Evolutionary conservation across 1,140 invertebrate genomes (phyloP).

Genomic region (Ruditapes philippinarum): DNA sequence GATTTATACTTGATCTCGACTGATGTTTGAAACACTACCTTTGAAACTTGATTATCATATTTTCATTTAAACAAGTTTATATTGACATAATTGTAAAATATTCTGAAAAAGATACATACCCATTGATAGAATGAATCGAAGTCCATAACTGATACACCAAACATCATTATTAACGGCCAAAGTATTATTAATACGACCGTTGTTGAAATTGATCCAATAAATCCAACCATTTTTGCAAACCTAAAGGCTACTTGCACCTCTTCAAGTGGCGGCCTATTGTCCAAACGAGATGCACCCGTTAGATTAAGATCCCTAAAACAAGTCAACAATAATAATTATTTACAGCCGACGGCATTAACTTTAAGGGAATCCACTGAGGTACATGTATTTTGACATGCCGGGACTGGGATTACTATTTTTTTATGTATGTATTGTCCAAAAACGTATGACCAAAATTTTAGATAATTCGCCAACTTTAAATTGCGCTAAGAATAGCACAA

Average conservation of each 20-base stretch:
- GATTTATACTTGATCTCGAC: not conserved
- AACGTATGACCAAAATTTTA: too few relatives aligned
- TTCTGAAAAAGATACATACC: too few relatives aligned
- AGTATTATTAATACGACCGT: slow-evolving; percentile 80
- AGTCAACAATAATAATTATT: too few relatives aligned
- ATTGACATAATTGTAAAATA: not conserved
- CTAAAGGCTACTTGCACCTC: slow-evolving; percentile 80
- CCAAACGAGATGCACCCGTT: slow-evolving; percentile 76
- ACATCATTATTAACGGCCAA: slow-evolving; percentile 81
- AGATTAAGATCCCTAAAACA: slow-evolving; percentile 83
- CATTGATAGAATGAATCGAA: slow-evolving; percentile 77
- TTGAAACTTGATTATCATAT: not conserved
- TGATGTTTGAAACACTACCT: too few relatives aligned
- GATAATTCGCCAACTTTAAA: too few relatives aligned
- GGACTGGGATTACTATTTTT: too few relatives aligned
- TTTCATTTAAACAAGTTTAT: not conserved
- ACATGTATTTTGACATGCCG: too few relatives aligned
- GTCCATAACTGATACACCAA: slow-evolving; percentile 73
- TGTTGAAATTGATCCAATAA: slow-evolving; percentile 70
- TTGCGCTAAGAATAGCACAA: too few relatives aligned
- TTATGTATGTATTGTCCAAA: too few relatives aligned
- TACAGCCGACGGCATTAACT: too few relatives aligned
- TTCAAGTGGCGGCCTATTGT: slow-evolving; percentile 82
- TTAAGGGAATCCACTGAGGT: too few relatives aligned
- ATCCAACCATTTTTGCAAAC: slow-evolving; percentile 74